These are phyloP conservation scores for Scaptomyza tumidula DNA, from an alignment of 2,888 invertebrate species.

Conservation along the genomic window DNA sequence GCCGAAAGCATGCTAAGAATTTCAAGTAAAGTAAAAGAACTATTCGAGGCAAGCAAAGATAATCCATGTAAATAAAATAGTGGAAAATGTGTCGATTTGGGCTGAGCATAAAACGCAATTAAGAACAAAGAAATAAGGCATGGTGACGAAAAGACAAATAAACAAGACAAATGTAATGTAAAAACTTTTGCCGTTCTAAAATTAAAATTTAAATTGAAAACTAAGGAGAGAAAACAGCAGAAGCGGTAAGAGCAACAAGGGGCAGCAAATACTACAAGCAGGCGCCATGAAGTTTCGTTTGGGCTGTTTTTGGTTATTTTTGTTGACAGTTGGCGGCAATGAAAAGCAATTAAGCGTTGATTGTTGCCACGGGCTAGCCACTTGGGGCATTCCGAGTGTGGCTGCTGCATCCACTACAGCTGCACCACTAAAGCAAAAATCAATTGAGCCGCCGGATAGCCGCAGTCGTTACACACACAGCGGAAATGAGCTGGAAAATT, in stretches of 20 bases:
- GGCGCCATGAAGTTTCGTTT: slow-evolving; percentile 77
- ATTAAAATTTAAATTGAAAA: slow-evolving; percentile 47
- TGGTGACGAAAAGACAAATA: slow-evolving; percentile 34
- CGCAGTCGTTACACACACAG: slow-evolving; percentile 23
- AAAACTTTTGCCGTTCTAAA: slow-evolving; percentile 45
- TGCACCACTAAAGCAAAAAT: slow-evolving; percentile 48
- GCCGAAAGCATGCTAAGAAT: slow-evolving; percentile 49
- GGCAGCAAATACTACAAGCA: slow-evolving; percentile 5
- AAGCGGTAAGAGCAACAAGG: background rate
- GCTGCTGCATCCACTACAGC: slow-evolving; percentile 36
- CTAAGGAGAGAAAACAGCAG: slow-evolving; percentile 11
- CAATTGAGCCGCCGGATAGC: slow-evolving; percentile 30
- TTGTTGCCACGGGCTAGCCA: slow-evolving; percentile 55
- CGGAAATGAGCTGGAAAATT: slow-evolving; percentile 75
- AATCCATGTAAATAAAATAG: slow-evolving; percentile 44
- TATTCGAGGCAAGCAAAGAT: slow-evolving; percentile 34
- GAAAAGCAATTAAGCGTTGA: slow-evolving; percentile 72
- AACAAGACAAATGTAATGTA: slow-evolving; percentile 49
- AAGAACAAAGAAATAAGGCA: slow-evolving; percentile 43
- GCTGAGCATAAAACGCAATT: slow-evolving; percentile 47
- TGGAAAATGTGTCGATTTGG: slow-evolving; percentile 55
- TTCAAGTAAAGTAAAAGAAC: slow-evolving; percentile 50
- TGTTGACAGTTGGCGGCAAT: slow-evolving; percentile 79
- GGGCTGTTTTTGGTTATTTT: slow-evolving; percentile 79
- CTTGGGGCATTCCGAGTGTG: slow-evolving; percentile 52